Conservation (phyloP, 2,888 invertebrate species). For the Argynnis bischoffii region DNA sequence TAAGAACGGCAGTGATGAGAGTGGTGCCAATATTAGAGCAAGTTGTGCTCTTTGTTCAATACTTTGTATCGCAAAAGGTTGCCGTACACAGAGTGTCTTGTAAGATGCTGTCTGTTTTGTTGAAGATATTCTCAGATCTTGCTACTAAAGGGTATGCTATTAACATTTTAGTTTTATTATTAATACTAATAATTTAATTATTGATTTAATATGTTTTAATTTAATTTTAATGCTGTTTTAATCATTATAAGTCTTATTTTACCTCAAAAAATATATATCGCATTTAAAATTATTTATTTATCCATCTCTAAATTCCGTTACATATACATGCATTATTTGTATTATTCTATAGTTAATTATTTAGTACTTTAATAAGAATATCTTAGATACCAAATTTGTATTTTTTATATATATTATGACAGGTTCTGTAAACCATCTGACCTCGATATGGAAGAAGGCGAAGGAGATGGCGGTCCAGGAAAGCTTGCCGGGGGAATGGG, state of each 20-base stretch:
- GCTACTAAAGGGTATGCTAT: constrained; percentile 85
- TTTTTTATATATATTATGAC: constrained; percentile 6
- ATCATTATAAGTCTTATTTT: too few species aligned
- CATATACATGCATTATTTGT: too few species aligned
- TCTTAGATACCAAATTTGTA: background rate
- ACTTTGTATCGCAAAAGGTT: constrained; percentile 89
- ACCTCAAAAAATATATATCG: constrained; percentile 1
- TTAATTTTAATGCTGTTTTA: too few species aligned
- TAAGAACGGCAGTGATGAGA: constrained; percentile 67
- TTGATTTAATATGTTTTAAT: too few species aligned
- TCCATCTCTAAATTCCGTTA: too few species aligned
- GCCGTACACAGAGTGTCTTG: constrained; percentile 89
- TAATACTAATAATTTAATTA: background rate
- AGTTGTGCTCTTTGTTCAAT: constrained; percentile 88
- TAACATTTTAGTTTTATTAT: background rate
- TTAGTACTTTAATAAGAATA: too few species aligned
- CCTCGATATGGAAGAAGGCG: constrained; percentile 88
- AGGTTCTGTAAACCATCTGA: constrained; percentile 97
- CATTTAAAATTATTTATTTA: background rate
- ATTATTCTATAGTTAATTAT: too few species aligned
- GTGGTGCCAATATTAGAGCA: constrained; percentile 89
- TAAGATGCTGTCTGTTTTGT: constrained; percentile 91
- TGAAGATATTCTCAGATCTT: constrained; percentile 93
- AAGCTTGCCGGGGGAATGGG: constrained; percentile 90
- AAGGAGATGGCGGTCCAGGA: constrained; percentile 83